phyloP scores from a whole-genome alignment of 2,888 invertebrate genomes.

The Cosmorhoe ocellata region DNA sequence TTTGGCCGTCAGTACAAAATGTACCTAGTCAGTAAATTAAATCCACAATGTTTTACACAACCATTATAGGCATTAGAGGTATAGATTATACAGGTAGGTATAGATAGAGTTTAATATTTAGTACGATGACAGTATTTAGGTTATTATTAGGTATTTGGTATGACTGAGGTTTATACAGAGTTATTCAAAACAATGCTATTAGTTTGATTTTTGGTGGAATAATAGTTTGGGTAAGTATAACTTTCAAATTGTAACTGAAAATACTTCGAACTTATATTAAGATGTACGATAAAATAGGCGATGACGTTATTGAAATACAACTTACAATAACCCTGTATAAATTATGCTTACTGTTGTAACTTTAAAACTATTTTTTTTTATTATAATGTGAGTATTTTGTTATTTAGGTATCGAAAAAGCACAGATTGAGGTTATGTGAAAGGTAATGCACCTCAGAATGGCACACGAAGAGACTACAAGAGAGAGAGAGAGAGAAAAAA shows the following conservation, averaged over 20 bases:
- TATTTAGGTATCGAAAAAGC: slow-evolving; percentile 71
- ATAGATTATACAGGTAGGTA: slow-evolving; percentile 26
- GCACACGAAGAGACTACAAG: slow-evolving; percentile 73
- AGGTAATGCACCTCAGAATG: slow-evolving; percentile 76
- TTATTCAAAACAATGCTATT: slow-evolving; percentile 54
- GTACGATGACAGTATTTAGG: slow-evolving; percentile 27
- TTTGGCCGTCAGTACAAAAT: slow-evolving; percentile 26
- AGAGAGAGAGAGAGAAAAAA: slow-evolving; percentile 51
- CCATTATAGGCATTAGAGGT: slow-evolving; percentile 31
- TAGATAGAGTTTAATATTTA: slow-evolving; percentile 16
- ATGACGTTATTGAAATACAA: slow-evolving; percentile 41
- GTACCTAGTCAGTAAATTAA: no score
- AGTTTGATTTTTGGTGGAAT: slow-evolving; percentile 12
- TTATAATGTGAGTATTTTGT: slow-evolving; percentile 74
- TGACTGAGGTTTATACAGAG: slow-evolving; percentile 79
- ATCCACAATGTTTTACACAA: slow-evolving; percentile 32
- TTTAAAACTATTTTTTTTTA: slow-evolving; percentile 71
- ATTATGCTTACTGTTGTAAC: slow-evolving; percentile 77
- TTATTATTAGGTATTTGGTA: slow-evolving; percentile 63
- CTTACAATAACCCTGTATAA: slow-evolving; percentile 80
- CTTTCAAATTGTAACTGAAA: slow-evolving; percentile 24
- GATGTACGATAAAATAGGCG: slow-evolving; percentile 33
- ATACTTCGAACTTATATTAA: slow-evolving; percentile 27
- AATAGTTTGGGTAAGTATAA: slow-evolving; percentile 23
- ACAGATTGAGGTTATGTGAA: slow-evolving; percentile 72